phyloP scores from a whole-genome alignment of 2,888 invertebrate species.

The Eupithecia exiguata region DNA sequence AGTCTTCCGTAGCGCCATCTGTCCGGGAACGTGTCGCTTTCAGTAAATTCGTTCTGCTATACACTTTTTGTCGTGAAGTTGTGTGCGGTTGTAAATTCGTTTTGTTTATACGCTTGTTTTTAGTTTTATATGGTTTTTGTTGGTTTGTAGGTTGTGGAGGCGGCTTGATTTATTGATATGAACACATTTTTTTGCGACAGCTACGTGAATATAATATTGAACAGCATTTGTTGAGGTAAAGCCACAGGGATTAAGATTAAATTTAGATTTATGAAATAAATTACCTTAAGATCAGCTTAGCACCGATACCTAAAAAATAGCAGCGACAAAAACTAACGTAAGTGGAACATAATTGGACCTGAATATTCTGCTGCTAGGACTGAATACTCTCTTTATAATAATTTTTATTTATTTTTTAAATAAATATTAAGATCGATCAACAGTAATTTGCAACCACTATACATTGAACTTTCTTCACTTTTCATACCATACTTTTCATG shows the following conservation, averaged over 20 bases:
- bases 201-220: neutral
- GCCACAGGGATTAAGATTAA: neutral
- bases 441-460: neutral
- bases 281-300: neutral
- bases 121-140: conserved; percentile 28
- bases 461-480: neutral
- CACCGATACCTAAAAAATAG: neutral
- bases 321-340: neutral
- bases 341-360: neutral
- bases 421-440: neutral
- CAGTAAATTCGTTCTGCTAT: conserved; percentile 52
- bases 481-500: neutral
- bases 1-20: conserved; percentile 78
- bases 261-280: neutral
- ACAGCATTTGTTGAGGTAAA: neutral
- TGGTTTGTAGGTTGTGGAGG: neutral
- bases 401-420: neutral
- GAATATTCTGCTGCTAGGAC: neutral
- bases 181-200: neutral
- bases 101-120: conserved; percentile 39
- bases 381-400: neutral
- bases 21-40: conserved; percentile 53
- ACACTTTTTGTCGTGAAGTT: conserved; percentile 52
- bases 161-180: neutral
- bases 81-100: conserved; percentile 40